These are phyloP conservation scores for Chloebia gouldiae DNA, from an alignment of 2,113 vertebrate species.

Conservation along the genomic window DNA sequence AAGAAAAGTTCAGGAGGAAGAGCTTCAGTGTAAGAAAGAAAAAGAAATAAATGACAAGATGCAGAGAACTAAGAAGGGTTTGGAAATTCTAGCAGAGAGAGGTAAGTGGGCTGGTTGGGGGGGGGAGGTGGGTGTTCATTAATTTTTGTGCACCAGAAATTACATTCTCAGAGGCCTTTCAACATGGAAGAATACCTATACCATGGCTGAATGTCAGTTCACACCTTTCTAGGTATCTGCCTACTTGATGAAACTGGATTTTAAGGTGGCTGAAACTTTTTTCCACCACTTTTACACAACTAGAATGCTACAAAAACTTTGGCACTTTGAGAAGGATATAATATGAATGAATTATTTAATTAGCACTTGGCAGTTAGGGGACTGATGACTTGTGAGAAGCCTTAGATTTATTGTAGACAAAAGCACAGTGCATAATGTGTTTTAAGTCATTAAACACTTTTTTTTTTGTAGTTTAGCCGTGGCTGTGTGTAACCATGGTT, in stretches of 20 bases:
- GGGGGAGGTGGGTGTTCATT: background rate
- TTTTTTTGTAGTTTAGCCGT: background rate
- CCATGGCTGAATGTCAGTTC: background rate
- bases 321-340: background rate
- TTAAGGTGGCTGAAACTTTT: background rate
- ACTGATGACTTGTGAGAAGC: background rate
- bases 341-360: background rate
- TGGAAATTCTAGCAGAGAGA: conserved; percentile 92
- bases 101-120: conserved; percentile 54
- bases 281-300: background rate
- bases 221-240: background rate
- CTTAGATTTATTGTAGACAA: background rate
- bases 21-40: conserved; percentile 73
- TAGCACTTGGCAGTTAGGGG: background rate
- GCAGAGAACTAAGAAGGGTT: conserved; percentile 85
- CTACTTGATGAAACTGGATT: background rate
- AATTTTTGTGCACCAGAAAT: background rate
- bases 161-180: background rate
- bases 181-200: background rate
- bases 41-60: conserved; percentile 74
- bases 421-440: background rate
- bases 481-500: background rate
- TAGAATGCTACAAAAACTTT: background rate
- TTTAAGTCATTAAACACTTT: background rate
- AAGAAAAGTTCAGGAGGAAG: conserved; percentile 72